A percentile compares a stretch with the other conserved stretches of the same genome.
Evolutionary conservation across 2,113 vertebrate species (phyloP).

Genomic region (Suricata suricatta): DNA sequence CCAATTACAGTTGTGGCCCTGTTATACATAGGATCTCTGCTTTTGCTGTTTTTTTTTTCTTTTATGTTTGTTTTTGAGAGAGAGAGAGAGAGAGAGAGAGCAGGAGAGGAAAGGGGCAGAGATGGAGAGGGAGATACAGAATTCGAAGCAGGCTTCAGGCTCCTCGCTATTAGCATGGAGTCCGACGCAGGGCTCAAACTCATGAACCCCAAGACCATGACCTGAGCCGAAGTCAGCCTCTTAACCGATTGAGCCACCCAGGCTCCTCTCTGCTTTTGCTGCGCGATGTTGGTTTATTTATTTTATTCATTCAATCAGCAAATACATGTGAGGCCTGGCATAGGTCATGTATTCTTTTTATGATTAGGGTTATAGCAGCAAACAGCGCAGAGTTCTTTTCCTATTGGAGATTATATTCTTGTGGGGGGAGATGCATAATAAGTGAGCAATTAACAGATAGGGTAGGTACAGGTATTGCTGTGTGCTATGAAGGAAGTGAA

Average conservation of each 20-base stretch:
- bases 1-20: background rate
- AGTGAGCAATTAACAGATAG: background rate
- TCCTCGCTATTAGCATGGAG: too few relatives aligned
- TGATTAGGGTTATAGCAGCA: background rate
- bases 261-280: background rate
- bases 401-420: background rate
- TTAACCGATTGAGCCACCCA: too few relatives aligned
- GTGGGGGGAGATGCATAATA: background rate
- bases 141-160: too few relatives aligned
- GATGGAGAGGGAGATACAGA: too few relatives aligned
- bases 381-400: background rate
- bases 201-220: too few relatives aligned
- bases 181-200: too few relatives aligned
- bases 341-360: background rate
- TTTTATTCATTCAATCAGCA: background rate
- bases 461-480: background rate
- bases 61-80: background rate
- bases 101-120: too few relatives aligned
- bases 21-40: background rate
- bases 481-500: background rate
- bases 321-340: background rate
- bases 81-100: too few relatives aligned
- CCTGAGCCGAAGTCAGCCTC: too few relatives aligned
- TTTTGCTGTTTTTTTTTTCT: background rate
- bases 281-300: background rate